A percentile compares a stretch with the other conserved stretches of the same genome.
Conservation (phyloP, 2,797 vertebrate genomes). For the Cyprinella venusta region DNA sequence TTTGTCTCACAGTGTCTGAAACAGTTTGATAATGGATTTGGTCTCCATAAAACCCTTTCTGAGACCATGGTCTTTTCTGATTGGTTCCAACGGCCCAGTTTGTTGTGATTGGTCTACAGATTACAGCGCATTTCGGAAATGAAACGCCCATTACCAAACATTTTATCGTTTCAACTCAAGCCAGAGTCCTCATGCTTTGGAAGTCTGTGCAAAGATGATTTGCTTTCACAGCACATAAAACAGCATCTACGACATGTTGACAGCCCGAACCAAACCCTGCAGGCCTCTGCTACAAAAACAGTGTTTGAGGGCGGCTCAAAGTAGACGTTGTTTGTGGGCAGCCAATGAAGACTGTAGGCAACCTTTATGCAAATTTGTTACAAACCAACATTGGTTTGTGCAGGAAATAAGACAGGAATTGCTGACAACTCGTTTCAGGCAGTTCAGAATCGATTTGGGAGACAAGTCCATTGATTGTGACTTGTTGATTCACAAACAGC, state of each 20-base stretch:
- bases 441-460: not conserved
- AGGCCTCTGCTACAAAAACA: not conserved
- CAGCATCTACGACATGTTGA: not conserved
- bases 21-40: not conserved
- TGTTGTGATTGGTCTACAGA: not conserved
- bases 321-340: not conserved
- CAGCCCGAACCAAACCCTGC: not conserved
- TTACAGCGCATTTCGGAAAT: not conserved
- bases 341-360: not conserved
- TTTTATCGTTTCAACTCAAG: not conserved
- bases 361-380: not conserved
- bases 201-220: not conserved
- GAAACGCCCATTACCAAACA: not conserved
- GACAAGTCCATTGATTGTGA: not conserved
- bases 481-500: not conserved
- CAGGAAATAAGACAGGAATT: not conserved
- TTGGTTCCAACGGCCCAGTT: not conserved
- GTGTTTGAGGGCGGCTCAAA: not conserved
- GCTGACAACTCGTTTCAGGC: not conserved
- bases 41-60: not conserved
- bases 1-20: no score
- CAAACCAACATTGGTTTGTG: not conserved
- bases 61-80: not conserved
- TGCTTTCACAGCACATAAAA: not conserved
- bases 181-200: not conserved